Evolutionary conservation across 1,140 invertebrate species (phyloP), one percentile per base, ranked within the genome.

Genomic region (Papilio xuthus): DNA sequence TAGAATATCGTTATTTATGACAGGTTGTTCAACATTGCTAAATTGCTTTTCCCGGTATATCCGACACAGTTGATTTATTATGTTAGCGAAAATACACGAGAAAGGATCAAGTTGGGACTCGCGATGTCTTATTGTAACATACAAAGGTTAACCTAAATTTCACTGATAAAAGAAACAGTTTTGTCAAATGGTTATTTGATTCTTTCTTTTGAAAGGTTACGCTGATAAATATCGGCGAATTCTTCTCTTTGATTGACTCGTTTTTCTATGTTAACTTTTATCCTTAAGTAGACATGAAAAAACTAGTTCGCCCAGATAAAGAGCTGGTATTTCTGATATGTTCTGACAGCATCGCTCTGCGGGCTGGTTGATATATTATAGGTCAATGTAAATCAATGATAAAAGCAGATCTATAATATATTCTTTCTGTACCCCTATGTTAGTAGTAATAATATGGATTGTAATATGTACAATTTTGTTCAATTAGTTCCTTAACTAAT

Each of bases 341-440:
- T 63, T 15, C 23, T 63, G 60, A 23, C 23, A 26, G 12, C 23
- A 26, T 12, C 56, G 12, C 2, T 44, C 71, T 73, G 71, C 71
- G 71, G 71, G 71, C 44, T 26, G 18, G 18, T 26, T 73, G 71
- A 73, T 20, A 73, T 73, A n/a, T 74, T 73, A n/a, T 74, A 74
- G 26, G 47, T 74, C 47, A 74, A 74, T 74, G 44, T 53, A 37
- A 53, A 18, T 20, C 28, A 74, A 32, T 56, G 44, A 53, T 12
- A 50, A 74, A 74, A 53, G 72, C 23, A 56, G 28, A 74, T 74
- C 6, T 56, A 12, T 37, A 74, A 74, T 74, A 56, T 74, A 74
- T 74, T 74, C n/a, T 32, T 18, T 32, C n/a, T 37, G n/a, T 74
- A 74, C 41, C 71, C 37, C 42, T 41, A 73, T 73, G 71, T 47